Conservation (phyloP, 2,888 invertebrate species). For the Hololepta plana region DNA sequence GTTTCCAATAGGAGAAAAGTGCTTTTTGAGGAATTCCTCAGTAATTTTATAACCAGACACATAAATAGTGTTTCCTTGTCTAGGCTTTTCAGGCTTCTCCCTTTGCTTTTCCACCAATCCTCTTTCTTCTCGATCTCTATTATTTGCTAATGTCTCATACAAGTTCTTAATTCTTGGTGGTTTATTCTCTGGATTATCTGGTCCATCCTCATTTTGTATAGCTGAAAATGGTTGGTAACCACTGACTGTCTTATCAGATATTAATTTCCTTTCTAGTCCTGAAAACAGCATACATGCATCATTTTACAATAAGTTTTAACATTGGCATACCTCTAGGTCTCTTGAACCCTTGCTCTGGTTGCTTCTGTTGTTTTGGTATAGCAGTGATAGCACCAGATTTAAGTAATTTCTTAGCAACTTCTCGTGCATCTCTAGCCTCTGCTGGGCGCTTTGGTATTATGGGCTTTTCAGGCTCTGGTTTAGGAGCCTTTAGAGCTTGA, state of each 20-base stretch:
- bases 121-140: conserved; percentile 43
- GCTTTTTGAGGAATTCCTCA: conserved; percentile 59
- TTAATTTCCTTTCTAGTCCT: conserved; percentile 60
- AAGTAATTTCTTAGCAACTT: conserved; percentile 86
- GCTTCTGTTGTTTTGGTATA: conserved; percentile 65
- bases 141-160: conserved; percentile 61
- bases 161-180: conserved; percentile 48
- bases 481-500: conserved; percentile 65
- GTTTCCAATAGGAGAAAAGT: conserved; percentile 53
- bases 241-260: conserved; percentile 55
- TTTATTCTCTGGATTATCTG: conserved; percentile 41
- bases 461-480: conserved; percentile 77
- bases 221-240: conserved; percentile 87
- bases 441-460: conserved; percentile 67
- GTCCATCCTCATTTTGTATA: conserved; percentile 55
- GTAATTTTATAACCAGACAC: conserved; percentile 64
- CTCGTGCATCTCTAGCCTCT: conserved; percentile 82
- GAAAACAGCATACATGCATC: conserved; percentile 1
- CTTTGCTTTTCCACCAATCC: conserved; percentile 31
- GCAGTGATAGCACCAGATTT: conserved; percentile 84
- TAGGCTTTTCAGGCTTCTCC: conserved; percentile 42
- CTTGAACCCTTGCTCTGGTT: conserved; percentile 81
- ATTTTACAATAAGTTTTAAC: neutral
- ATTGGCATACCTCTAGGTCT: conserved; percentile 45
- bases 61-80: conserved; percentile 66